Base-by-base conservation (phyloP, 1,140 invertebrate species). In the Drosophila pandora region DNA sequence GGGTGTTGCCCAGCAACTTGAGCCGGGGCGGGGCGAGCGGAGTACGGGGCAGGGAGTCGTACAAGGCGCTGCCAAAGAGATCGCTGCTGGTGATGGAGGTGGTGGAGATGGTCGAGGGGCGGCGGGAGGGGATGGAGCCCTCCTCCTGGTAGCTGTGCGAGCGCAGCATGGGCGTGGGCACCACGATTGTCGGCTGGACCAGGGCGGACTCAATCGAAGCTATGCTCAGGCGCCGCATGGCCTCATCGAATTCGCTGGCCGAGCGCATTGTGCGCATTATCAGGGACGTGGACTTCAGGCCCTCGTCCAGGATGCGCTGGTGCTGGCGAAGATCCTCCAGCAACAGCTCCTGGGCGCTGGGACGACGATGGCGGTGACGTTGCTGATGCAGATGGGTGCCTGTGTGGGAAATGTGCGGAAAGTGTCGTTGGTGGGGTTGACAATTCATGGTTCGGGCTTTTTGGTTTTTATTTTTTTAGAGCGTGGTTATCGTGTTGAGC, bases 181-280 rank as follows among this genome's bases (percentile, higher is more conserved):
- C 76, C 39, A 90, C 70, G 49, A 88, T 90, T 0, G 79, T 50
- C 28, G 90, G 76, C 48, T 83, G 85, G 3, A 80, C 67, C 22
- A 79, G 37, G 0, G 73, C 80, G 58, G 87, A 89, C 76, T 91
- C 90, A 58, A 90, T 72, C 45, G 90, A 91, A 41, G 87, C 83
- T 59, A 91, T 91, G 70, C 90, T 91, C 55, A 91, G 55, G 22
- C 90, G 80, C 13, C 87, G 81, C 91, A 91, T 91, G 52, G 91
- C 90, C 54, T 91, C 91, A 80, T 91, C 91, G 73, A 91, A 92
- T 74, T 90, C 81, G 43, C 59, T 91, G 22, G 90, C 87, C 34
- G 91, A 91, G 9, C 90, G 87, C 84, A 92, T 90, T 3, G 91
- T 91, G 57, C 74, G 82, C 64, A 92, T 92, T 12, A 92, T 92